Evolutionary conservation across 2,113 vertebrate genomes (phyloP), one percentile per base, ranked within the genome.

Genomic region (Amblyornis subalaris): DNA sequence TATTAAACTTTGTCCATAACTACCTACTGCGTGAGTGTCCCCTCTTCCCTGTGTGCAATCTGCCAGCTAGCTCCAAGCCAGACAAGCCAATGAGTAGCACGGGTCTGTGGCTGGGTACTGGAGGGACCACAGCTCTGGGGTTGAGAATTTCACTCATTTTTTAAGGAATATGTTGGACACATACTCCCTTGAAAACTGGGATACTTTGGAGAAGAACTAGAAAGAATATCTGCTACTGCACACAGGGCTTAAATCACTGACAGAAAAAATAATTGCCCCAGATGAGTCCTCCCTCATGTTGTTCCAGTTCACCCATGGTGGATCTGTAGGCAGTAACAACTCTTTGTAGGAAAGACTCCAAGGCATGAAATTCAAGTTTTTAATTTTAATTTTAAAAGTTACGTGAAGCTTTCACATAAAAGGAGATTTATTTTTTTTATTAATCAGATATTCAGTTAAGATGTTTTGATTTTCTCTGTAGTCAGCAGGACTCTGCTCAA

Each of bases 401-500:
- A 76, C 40, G 48, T 18, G 72, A 61, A 44, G 14, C 19, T 90
- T 90, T 48, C 57, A 62, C 51, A 89, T 40, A 60, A 80, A 74
- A 25, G 13, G 44, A 77, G 26, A 42, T 33, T 33, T 64, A 24
- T 31, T 62, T 65, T 58, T 48, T 69, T 70, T 35, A 61, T 90
- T 83, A 83, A 71, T 74, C 44, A 77, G 48, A 58, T 47, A 57
- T 66, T 88, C 79, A 84, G 48, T 91, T 72, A 91, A 75, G 40
- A 36, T 85, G 48, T 74, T 95, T 78, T 78, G 72, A 64, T 75
- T 93, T 93, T 84, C 51, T 84, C 75, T 73, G 55, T 62, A 61
- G 90, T 89, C 88, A 94, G 83, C 86, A 93, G 70, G 91, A 83
- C 72, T 94, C 57, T 71, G 48, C 45, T 69, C 66, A 89, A 82